Base-by-base conservation (phyloP, 2,113 vertebrate genomes). In the Pedetes capensis region DNA sequence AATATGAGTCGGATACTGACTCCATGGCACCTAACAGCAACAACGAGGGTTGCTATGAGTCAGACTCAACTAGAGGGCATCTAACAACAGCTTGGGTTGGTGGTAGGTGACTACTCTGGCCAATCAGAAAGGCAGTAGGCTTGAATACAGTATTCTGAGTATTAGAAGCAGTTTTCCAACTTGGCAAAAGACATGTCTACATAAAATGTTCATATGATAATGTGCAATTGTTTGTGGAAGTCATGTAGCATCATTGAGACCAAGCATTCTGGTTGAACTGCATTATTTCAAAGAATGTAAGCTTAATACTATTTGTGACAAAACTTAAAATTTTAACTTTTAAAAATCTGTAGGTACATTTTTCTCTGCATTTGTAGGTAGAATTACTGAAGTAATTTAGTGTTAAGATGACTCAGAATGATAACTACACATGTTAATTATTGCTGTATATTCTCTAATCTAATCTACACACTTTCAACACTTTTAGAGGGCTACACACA, bases 281-380 rank as follows among this genome's bases (percentile, higher is more conserved):
- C 14, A 4, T 59, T 87, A 22, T 47, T 69, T 83, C 85, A 84
- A 47, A 90, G 86, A 92, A 83, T 49, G 32, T 22, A 23, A 90
- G 59, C 49, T 57, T 29, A 39, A 55, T 37, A 37, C 57, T 89
- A 8, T 80, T 8, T 72, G 49, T 44, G 69, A 9, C 4, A 5
- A 95, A 93, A 61, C 37, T 82, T 92, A 84, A 91, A 88, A 64
- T 64, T 49, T 63, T 95, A 57, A 63, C 42, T 59, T 78, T 23
- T 71, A 57, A 51, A 61, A 93, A 82, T 4, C 51, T 96, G 57
- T 16, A 44, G 80, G 12, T 84, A 25, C 78, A 66, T 76, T 84
- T 89, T 22, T 9, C 20, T 9, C 20, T 81, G 20, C 4, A 16
- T 53, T 81, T 25, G 55, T 82, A 64, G 59, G 39, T 90, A 84